Base-by-base conservation (phyloP, 2,888 invertebrate genomes). In the Idaea dimidiata region DNA sequence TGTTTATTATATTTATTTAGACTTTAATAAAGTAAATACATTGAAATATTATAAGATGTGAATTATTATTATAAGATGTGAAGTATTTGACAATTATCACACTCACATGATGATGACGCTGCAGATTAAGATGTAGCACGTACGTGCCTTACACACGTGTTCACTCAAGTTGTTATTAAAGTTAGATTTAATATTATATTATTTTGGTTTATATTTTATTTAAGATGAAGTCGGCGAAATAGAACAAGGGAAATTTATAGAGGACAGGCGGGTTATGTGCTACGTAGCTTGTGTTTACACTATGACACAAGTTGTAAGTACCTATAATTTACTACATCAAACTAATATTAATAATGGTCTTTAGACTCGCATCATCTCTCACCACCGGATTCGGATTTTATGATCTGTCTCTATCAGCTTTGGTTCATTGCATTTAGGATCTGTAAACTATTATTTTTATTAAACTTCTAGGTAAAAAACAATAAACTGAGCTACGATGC, bases 251-350 rank as follows among this genome's bases (percentile, higher is more conserved):
- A 86, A 88, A 65, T 90, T 91, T 59, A 76, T 89, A 59, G 91
- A 90, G 69, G 86, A 80, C 16, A 80, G 81, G 10, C 87, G 83
- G 62, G 91, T 91, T 0, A 91, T 89, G 91, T 91, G 91, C 59
- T 91, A 91, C 65, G 72, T 91, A n/a, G 86, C 90, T 1, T 91
- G 91, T 66, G 73, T 91, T 18, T 91, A 89, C 65, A 76, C 81
- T 0, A 86, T 88, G 84, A 83, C 84, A 1, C 87, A 88, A 81
- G 73, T 86, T 55, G 91, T 91, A 75, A 79, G 89, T 76, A 43
- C 43, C 1, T 43, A 43, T 2, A 43, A 14, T 14, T 3, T 8
- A 14, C 43, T 59, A 57, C 17, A 16, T 59, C 18, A 16, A 8
- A 43, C 43, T 14, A 43, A 43, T 43, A 43, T n/a, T n/a, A n/a